Base-by-base conservation (phyloP, 2,888 invertebrate species). In the Sericinus montela region DNA sequence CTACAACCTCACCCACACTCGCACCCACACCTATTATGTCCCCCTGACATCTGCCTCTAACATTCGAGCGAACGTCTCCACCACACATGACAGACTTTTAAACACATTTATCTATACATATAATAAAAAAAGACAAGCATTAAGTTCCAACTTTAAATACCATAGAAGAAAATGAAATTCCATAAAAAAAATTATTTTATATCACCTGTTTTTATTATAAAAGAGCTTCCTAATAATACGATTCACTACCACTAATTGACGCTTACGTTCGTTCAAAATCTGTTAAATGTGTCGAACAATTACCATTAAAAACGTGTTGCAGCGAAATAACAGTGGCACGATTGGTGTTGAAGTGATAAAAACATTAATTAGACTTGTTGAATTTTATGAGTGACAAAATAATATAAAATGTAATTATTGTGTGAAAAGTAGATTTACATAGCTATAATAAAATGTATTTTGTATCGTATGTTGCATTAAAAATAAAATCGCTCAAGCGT, bases 61-160 rank as follows among this genome's bases (percentile, higher is more conserved):
- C 54, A 19, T 42, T 47, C 56, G 77, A 77, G 75, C 77, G 74
- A 69, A 72, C 72, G 65, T 66, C 60, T 37, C 48, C 52, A 34
- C 75, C 72, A 45, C 71, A 68, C 64, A 85, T 80, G 54, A 85
- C 85, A 51, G 82, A 87, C 70, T 87, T 87, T 46, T 50, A 52
- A 43, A 41, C 29, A 35, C 34, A 40, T 32, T 37, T 47, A 19
- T 19, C 5, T 19, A 19, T 19, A 3, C 19, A 19, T 3, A 19
- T 19, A 19, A 19, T 19, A 19, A 19, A 19, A 19, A 5, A 19
- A 19, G 19, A 19, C 2, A 5, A 19, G 19, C 19, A 19, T 19
- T 19, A 5, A 19, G 38, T 32, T 39, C 30, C 11, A 46, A 39
- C 29, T 36, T 28, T 19, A 34, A 13, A 25, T 23, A 44, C 28